Conservation (phyloP, 2,113 vertebrate genomes). For the Pterophyllum scalare region DNA sequence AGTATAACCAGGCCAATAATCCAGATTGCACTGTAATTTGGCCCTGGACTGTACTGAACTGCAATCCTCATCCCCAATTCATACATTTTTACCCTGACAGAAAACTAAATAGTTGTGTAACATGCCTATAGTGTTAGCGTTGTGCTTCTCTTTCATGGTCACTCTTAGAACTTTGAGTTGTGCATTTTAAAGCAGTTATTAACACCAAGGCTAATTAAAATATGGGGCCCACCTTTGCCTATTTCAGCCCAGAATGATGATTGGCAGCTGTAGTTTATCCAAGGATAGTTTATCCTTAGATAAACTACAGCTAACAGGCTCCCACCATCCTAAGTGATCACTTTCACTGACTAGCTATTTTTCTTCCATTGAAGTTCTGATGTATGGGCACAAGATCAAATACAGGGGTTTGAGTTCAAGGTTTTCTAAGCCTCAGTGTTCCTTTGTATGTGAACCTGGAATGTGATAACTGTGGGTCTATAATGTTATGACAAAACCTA, state of each 20-base stretch:
- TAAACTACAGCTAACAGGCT: neutral
- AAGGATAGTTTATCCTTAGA: too few relatives aligned
- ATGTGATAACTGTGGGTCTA: neutral
- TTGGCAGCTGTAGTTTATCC: too few relatives aligned
- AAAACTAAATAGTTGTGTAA: neutral
- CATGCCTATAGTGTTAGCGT: neutral
- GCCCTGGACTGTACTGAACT: too few relatives aligned
- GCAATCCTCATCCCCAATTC: neutral
- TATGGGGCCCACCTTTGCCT: neutral
- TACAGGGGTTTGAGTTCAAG: neutral
- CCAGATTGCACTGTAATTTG: neutral
- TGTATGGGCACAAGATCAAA: neutral
- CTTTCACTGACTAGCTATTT: slow-evolving; percentile 1
- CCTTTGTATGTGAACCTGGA: neutral
- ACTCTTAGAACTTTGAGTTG: neutral
- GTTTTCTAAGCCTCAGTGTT: neutral
- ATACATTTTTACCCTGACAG: neutral
- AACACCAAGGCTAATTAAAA: neutral
- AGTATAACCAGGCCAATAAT: neutral
- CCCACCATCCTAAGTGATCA: slow-evolving; percentile 5
- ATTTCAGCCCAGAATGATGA: neutral
- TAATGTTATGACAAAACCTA: neutral
- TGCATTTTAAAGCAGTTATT: neutral
- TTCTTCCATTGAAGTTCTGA: neutral
- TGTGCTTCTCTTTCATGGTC: neutral